phyloP scores from a whole-genome alignment of 30 jellyfish, hydroid and myxozoan genomes.

The Aurelia coerulea region DNA sequence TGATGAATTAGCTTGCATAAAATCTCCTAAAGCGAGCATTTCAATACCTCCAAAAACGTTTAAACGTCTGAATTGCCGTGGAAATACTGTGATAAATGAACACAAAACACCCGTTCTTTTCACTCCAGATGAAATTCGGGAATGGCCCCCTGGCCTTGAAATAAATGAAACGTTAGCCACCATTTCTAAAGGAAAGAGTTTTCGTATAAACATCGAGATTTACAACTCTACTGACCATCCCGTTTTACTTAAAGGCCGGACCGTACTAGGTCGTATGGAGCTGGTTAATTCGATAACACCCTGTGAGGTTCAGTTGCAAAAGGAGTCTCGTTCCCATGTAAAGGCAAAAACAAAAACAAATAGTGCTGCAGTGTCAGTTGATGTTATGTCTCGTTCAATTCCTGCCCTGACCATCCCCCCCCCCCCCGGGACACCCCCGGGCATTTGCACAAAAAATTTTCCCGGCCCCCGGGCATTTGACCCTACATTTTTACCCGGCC shows the following conservation, averaged over 20 bases:
- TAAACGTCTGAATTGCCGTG: no score
- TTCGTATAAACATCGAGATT: background rate
- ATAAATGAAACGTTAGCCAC: background rate
- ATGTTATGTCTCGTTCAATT: no score
- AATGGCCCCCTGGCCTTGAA: constrained; percentile 9
- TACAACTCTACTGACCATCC: constrained; percentile 5
- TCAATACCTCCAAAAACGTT: no score
- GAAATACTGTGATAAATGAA: background rate
- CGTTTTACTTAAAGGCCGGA: background rate
- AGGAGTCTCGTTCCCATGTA: background rate
- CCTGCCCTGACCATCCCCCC: no score
- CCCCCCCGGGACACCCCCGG: no score
- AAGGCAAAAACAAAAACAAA: background rate
- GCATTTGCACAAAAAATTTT: no score
- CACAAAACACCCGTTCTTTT: background rate
- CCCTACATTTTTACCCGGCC: no score
- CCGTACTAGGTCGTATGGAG: background rate
- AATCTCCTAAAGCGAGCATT: no score
- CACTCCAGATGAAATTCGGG: background rate
- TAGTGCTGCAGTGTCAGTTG: no score
- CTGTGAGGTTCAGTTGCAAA: background rate
- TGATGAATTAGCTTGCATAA: no score
- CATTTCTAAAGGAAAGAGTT: background rate
- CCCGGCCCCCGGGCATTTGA: no score
- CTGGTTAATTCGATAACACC: background rate